Evolutionary conservation across 2,113 vertebrate genomes (phyloP), one percentile per base, ranked within the genome.

Genomic region (Syngnathus floridae): DNA sequence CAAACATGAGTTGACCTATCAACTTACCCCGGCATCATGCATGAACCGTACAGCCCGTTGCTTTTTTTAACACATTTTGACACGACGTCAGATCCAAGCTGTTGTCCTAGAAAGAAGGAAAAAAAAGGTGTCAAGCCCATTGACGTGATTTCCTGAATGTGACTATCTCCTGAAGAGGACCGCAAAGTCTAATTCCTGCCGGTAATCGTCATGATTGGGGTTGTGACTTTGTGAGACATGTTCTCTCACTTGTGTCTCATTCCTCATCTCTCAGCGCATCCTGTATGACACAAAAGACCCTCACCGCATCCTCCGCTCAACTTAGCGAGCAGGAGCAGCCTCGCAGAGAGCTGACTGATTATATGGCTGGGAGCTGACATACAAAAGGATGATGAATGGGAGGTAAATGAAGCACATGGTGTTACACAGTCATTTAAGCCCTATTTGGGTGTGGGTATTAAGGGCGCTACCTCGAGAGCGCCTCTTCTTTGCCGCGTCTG

Each of bases 381-480:
- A 87, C 79, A 86, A 88, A 85, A 83, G 76, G 61, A 51, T 64
- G 56, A 68, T 88, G 87, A 89, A 89, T 88, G 74, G 78, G 71
- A 70, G 43, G 75, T 80, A 88, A 86, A 89, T 88, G 86, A 89
- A 85, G 83, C 75, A 73, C 84, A 82, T 60, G 21, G 64, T 69
- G 74, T 77, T 72, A 75, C 69, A 73, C 77, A 82, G 66, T 82
- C 79, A 73, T 72, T 69, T 69, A 82, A 80, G 77, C 76, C 76
- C 79, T 84, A 74, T 82, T 85, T 84, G 81, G 77, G 76, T 82
- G 74, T 77, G 76, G 71, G 73, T 88, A 84, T 88, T 87, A 85
- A 84, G 77, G 68, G 71, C 76, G 69, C 69, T 72, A 67, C 70
- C 64, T 76, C 55, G 71, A 83, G 71, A 75, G 81, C 22, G 68